Conservation (phyloP, 2,113 vertebrate species). For the Ivindomyrus marchei region DNA sequence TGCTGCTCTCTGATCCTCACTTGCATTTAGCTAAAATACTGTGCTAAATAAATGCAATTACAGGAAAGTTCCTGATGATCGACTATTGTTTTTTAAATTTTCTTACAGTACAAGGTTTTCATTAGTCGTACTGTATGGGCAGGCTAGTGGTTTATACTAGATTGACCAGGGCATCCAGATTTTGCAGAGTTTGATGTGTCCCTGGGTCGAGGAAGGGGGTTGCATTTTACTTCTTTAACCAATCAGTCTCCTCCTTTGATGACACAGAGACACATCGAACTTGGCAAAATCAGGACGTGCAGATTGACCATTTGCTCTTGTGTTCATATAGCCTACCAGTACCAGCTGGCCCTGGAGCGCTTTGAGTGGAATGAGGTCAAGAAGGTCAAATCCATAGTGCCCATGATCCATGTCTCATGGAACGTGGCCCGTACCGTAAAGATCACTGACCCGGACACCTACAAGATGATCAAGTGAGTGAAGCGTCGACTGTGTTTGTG, state of each 20-base stretch:
- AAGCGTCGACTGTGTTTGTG: background rate
- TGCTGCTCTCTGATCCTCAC: background rate
- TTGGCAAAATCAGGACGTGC: background rate
- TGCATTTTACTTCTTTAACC: background rate
- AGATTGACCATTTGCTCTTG: background rate
- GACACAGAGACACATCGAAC: background rate
- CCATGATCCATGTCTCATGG: slow-evolving; percentile 92
- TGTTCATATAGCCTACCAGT: slow-evolving; percentile 73
- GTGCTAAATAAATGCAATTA: background rate
- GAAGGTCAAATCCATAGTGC: slow-evolving; percentile 89
- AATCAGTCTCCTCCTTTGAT: background rate
- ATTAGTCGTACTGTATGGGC: background rate
- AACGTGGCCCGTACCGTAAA: slow-evolving; percentile 83
- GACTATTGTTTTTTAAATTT: background rate
- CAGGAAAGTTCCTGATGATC: background rate
- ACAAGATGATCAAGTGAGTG: slow-evolving; percentile 82
- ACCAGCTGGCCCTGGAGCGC: slow-evolving; percentile 84
- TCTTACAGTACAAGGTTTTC: background rate
- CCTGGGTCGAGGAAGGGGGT: background rate
- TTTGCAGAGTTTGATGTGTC: background rate
- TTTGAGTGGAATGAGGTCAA: slow-evolving; percentile 87
- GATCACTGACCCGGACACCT: slow-evolving; percentile 72
- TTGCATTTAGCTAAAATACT: background rate
- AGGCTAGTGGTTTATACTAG: background rate
- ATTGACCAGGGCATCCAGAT: background rate